These are phyloP conservation scores for Clostera curtula DNA, from an alignment of 2,888 invertebrate species.

Conservation along the genomic window DNA sequence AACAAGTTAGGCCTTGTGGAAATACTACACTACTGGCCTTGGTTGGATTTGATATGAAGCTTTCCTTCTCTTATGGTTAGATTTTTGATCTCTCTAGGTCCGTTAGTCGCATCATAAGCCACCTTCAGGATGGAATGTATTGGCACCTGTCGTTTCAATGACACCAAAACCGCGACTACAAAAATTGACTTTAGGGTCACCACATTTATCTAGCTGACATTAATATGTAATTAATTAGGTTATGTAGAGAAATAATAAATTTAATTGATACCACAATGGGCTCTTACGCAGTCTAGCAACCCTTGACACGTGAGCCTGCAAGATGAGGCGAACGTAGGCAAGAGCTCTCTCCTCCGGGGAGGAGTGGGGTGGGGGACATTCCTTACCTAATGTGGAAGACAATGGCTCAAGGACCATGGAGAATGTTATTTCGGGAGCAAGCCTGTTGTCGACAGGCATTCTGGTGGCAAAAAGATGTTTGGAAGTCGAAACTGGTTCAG, in stretches of 20 bases:
- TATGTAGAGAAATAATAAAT: no score
- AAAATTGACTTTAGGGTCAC: no score
- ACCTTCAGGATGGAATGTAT: no score
- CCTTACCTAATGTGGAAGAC: slow-evolving; percentile 70
- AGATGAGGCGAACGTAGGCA: slow-evolving; percentile 36
- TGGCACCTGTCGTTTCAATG: no score
- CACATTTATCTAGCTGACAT: no score
- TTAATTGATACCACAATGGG: no score
- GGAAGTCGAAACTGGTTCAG: slow-evolving; percentile 10
- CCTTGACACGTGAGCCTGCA: slow-evolving; percentile 46
- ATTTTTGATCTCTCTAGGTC: no score
- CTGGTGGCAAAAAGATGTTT: slow-evolving; percentile 21
- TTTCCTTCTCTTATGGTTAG: no score
- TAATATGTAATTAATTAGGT: no score
- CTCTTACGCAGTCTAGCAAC: slow-evolving; percentile 11
- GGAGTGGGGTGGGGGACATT: slow-evolving; percentile 36
- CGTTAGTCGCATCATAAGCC: no score
- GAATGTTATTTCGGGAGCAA: slow-evolving; percentile 41
- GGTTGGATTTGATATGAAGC: no score
- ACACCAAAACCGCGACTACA: no score
- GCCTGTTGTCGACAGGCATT: slow-evolving; percentile 14
- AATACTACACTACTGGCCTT: neutral
- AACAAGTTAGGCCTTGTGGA: neutral
- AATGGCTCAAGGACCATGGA: slow-evolving; percentile 51
- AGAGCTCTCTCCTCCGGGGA: slow-evolving; percentile 14